Evolutionary conservation across 92 coral and sea anemone species (phyloP).

Genomic region (Palythoa grandiflora): DNA sequence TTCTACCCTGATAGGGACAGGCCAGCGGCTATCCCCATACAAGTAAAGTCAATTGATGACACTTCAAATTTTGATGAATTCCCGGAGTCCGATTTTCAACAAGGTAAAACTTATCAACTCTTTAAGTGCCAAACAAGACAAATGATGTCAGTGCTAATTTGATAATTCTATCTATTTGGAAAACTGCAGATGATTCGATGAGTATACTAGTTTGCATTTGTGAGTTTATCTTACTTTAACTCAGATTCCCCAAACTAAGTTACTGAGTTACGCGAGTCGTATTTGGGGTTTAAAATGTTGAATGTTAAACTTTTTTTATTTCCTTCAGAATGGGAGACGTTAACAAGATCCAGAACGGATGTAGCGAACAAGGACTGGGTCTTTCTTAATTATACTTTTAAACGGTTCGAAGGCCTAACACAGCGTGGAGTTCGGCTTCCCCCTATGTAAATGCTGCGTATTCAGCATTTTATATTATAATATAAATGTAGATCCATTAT

Average conservation of each 20-base stretch:
- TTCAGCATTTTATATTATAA: not conserved
- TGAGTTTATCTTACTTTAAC: too few species aligned
- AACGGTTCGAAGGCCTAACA: slow-evolving; percentile 96
- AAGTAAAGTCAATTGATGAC: slow-evolving; percentile 96
- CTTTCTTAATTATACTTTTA: slow-evolving; percentile 96
- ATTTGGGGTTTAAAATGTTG: not conserved
- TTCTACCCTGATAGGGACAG: slow-evolving; percentile 74
- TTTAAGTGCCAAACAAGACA: too few species aligned
- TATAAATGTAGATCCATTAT: not conserved
- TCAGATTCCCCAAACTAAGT: too few species aligned
- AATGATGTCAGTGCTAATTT: too few species aligned
- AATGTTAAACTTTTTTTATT: not conserved
- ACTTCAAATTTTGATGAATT: slow-evolving; percentile 98
- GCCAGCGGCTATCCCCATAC: slow-evolving; percentile 95
- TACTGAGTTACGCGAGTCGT: not conserved
- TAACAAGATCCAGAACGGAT: slow-evolving; percentile 68
- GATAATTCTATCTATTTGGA: too few species aligned
- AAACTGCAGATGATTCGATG: too few species aligned
- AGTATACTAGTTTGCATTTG: too few species aligned
- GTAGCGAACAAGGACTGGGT: slow-evolving; percentile 96
- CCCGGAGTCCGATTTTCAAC: slow-evolving; percentile 93
- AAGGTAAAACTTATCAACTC: slow-evolving; percentile 63
- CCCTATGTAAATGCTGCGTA: slow-evolving; percentile 46
- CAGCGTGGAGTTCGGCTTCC: slow-evolving; percentile 90
- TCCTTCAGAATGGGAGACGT: slow-evolving; percentile 76